Base-by-base conservation (phyloP, 2,797 vertebrate species). In the Notolepis coatsorum region DNA sequence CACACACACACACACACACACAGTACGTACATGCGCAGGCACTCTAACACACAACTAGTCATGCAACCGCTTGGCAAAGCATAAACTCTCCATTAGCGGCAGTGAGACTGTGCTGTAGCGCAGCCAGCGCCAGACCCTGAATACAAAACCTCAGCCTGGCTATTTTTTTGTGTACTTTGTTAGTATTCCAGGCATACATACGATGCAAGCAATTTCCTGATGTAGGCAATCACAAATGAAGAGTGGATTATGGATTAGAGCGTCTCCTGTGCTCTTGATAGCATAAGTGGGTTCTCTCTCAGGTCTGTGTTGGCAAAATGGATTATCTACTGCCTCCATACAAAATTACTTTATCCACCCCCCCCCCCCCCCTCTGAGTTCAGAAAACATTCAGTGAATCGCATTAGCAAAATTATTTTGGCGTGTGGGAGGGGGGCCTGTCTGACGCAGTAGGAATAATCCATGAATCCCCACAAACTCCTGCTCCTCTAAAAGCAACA, bases 151-250 rank as follows among this genome's bases (percentile, higher is more conserved):
- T 31, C 27, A 72, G 68, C 30, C 54, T 21, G 15, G 58, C 75
- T 73, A 67, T 78, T 80, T 81, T 68, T n/a, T n/a, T n/a, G n/a
- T n/a, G 80, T 73, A 70, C 77, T 77, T 75, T 74, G 60, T 89
- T 87, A 88, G 87, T 87, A 78, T 80, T 81, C 68, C 42, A 21
- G 63, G 72, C 70, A 75, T 85, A 84, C 65, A 57, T 79, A 73
- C 80, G 83, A 87, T 80, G 87, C 80, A 81, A 84, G 80, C 85
- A 85, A 91, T 89, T 89, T 89, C 84, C 84, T 82, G 84, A 92
- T 89, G 81, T 86, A 82, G 87, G 84, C 71, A 86, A 89, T 90
- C 84, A 79, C 77, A 86, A 89, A 89, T 87, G 85, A 88, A 82
- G 89, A 90, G 86, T 84, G 84, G 84, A 90, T 85, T 89, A 84